Evolutionary conservation across 2,797 vertebrate genomes (phyloP), one percentile per base, ranked within the genome.

Genomic region (Epinephelus malabaricus): DNA sequence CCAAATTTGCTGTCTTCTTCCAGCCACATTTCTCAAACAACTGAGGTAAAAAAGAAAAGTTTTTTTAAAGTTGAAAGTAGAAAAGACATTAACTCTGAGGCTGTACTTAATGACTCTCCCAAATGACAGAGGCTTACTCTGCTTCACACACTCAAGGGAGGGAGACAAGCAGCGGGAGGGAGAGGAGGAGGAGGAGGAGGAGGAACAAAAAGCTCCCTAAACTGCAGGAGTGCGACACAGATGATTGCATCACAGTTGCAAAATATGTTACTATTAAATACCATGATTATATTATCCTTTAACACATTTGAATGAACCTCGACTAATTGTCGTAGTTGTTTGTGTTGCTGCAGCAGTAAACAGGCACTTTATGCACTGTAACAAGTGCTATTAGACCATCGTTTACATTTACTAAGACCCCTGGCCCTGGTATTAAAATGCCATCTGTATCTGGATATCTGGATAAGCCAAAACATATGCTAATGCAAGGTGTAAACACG

Each of bases 51-150:
- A 85, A 85, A 83, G 55, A 72, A 78, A 78, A 73, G 11, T 66
- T 73, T 73, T 79, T 67, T 75, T 53, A 27, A 70, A 86, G 72
- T 21, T 49, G 11, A 73, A 80, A 88, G 73, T 60, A 62, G 81
- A 80, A 74, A 82, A 76, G 49, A 81, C 69, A 81, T 87, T 78
- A 86, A 83, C 85, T 86, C 59, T 60, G 64, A 67, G 65, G 83
- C 68, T 88, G 60, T 78, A 64, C 79, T 87, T 92, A 88, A 90
- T 87, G 85, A 87, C 68, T 85, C 61, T 85, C 86, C 81, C 75
- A 78, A 88, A 89, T 78, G 89, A 86, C 87, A 78, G 50, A 71
- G 66, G 71, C 83, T 76, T 79, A 80, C 64, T 73, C 73, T 79
- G 82, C 69, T 55, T 83, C 73, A 45, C 56, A 54, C 77, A 83